phyloP scores from a whole-genome alignment of 2,888 invertebrate genomes.

The Rambutsinella grinnellia region DNA sequence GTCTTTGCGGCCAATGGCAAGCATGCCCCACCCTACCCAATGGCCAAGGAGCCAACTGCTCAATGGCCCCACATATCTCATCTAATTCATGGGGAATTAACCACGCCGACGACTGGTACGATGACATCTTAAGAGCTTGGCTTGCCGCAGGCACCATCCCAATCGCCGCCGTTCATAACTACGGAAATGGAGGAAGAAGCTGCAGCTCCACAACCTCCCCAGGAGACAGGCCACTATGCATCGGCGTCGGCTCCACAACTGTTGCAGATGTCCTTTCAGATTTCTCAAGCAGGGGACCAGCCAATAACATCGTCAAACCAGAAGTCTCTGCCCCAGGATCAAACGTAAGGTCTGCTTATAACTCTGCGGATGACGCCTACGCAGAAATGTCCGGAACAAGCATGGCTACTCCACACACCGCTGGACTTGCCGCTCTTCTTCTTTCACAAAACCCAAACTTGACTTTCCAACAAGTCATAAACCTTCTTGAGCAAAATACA shows the following conservation, averaged over 20 bases:
- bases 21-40: constrained; percentile 38
- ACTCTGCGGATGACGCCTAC: constrained; percentile 8
- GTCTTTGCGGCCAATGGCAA: constrained; percentile 35
- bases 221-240: constrained; percentile 15
- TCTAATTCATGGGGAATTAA: constrained; percentile 39
- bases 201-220: constrained; percentile 17
- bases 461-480: constrained; percentile 20
- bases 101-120: constrained; percentile 6
- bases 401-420: constrained; percentile 43
- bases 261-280: constrained; percentile 6
- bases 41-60: constrained; percentile 18
- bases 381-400: constrained; percentile 14
- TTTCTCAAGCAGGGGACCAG: constrained; percentile 26
- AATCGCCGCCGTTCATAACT: constrained; percentile 19
- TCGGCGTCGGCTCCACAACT: constrained; percentile 28
- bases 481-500: not conserved
- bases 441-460: constrained; percentile 19
- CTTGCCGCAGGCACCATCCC: constrained; percentile 38
- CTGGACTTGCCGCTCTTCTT: constrained; percentile 51
- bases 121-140: constrained; percentile 28
- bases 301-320: not conserved
- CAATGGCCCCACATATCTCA: constrained; percentile 33
- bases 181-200: not conserved
- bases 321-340: not conserved
- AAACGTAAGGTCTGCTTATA: constrained; percentile 1